These are phyloP conservation scores for Aradophagus sp. DNA, from an alignment of 1,140 invertebrate species.

Conservation along the genomic window DNA sequence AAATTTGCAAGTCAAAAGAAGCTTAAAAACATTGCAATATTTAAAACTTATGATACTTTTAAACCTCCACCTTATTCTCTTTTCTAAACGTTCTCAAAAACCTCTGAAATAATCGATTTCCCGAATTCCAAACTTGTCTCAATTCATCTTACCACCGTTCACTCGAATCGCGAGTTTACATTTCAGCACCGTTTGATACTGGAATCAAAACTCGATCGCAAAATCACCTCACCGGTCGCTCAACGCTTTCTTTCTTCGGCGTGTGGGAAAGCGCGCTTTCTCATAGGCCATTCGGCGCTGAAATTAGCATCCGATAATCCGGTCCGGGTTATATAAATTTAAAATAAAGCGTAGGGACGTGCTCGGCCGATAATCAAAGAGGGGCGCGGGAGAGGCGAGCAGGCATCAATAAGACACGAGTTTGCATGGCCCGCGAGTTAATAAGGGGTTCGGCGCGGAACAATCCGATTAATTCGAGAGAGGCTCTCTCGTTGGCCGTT, in stretches of 20 bases:
- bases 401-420: conserved; percentile 61
- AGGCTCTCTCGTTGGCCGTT: conserved; percentile 49
- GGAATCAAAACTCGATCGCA: too few species aligned
- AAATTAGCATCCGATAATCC: conserved; percentile 61
- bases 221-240: too few species aligned
- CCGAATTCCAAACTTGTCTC: too few species aligned
- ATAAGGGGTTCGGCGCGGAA: conserved; percentile 70
- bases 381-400: conserved; percentile 40
- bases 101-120: too few species aligned
- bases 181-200: too few species aligned
- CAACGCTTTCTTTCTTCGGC: neutral
- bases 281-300: conserved; percentile 39
- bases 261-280: conserved; percentile 49
- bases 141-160: too few species aligned
- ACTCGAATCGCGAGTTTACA: too few species aligned
- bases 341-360: conserved; percentile 63
- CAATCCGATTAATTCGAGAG: conserved; percentile 71
- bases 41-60: too few species aligned
- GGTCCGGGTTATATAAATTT: conserved; percentile 60
- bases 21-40: too few species aligned
- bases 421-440: conserved; percentile 69
- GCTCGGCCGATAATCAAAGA: conserved; percentile 60
- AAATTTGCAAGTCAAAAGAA: too few species aligned
- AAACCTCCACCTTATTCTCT: too few species aligned
- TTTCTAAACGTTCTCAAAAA: too few species aligned